Percentiles rank a stretch among this genome's conserved stretches.
Evolutionary conservation across 2,888 invertebrate genomes (phyloP).

Genomic region (Alsophila aescularia): DNA sequence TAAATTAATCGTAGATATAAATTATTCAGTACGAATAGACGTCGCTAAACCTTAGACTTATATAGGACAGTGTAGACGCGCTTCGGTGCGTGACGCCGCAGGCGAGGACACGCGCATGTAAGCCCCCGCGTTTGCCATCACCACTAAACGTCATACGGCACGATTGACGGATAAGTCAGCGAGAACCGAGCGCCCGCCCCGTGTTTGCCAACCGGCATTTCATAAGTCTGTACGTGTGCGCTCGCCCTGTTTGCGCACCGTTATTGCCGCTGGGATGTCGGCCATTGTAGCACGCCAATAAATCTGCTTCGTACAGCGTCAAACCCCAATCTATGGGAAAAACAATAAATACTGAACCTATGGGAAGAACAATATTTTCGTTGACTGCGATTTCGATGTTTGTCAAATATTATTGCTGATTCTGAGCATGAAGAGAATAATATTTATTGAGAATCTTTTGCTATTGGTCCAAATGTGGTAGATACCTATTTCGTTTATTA

Average conservation of each 20-base stretch:
- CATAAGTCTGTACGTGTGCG: constrained; percentile 41
- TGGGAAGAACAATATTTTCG: constrained; percentile 58
- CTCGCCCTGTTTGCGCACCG: constrained; percentile 32
- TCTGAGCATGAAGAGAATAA: background rate
- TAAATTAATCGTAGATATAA: constrained; percentile 25
- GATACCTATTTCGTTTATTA: too few relatives aligned
- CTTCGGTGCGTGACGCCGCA: constrained; percentile 26
- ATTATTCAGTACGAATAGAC: constrained; percentile 22
- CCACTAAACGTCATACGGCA: constrained; percentile 39
- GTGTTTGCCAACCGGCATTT: constrained; percentile 64
- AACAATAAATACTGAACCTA: constrained; percentile 41
- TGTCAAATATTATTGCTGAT: constrained; percentile 46
- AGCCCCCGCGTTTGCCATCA: constrained; percentile 51
- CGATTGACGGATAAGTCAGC: constrained; percentile 49
- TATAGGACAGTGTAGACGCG: constrained; percentile 13
- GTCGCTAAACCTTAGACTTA: constrained; percentile 13
- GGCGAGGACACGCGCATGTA: constrained; percentile 54
- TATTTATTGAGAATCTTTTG: background rate
- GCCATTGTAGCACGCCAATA: constrained; percentile 33
- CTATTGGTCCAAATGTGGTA: background rate
- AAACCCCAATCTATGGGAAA: constrained; percentile 36
- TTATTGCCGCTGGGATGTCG: constrained; percentile 31
- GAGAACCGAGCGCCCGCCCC: constrained; percentile 51
- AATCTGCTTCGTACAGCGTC: constrained; percentile 23
- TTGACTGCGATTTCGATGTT: constrained; percentile 38